These are phyloP conservation scores for Antennarius maculatus DNA, from an alignment of 2,797 vertebrate species.

Conservation along the genomic window DNA sequence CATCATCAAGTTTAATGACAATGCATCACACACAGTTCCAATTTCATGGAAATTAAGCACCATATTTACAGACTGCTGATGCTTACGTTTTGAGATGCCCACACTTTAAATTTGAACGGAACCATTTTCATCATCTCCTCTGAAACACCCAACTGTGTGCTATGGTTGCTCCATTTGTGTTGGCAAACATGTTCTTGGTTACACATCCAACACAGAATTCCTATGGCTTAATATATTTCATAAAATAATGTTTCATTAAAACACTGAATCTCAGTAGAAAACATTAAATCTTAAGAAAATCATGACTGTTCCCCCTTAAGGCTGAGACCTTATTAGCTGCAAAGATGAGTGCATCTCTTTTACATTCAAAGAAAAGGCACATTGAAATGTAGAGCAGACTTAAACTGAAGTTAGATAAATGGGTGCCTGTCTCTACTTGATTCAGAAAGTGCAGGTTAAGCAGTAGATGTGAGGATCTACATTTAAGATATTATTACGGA, in stretches of 20 bases:
- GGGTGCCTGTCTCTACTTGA: constrained; percentile 24
- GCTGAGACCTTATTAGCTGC: constrained; percentile 42
- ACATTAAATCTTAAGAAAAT: not conserved
- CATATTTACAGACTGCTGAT: no score
- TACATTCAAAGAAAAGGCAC: constrained; percentile 52
- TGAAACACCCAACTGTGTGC: not conserved
- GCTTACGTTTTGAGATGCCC: no score
- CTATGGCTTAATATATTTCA: not conserved
- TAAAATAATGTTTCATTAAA: constrained; percentile 3
- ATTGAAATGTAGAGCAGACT: constrained; percentile 48
- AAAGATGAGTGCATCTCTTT: constrained; percentile 30
- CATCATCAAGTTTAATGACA: not conserved
- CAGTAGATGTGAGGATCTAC: no score
- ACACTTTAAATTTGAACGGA: no score
- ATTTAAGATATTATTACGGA: no score
- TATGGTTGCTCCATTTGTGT: not conserved
- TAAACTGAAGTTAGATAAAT: constrained; percentile 41
- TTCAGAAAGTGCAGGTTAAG: no score
- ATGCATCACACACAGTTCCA: not conserved
- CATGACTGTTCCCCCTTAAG: constrained; percentile 24
- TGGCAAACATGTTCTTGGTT: constrained; percentile 2
- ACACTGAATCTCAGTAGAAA: not conserved
- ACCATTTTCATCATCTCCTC: not conserved
- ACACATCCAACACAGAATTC: not conserved
- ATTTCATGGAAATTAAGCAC: not conserved